These are phyloP conservation scores for Lacanobia wlatinum DNA, from an alignment of 2,888 invertebrate genomes.

Conservation along the genomic window DNA sequence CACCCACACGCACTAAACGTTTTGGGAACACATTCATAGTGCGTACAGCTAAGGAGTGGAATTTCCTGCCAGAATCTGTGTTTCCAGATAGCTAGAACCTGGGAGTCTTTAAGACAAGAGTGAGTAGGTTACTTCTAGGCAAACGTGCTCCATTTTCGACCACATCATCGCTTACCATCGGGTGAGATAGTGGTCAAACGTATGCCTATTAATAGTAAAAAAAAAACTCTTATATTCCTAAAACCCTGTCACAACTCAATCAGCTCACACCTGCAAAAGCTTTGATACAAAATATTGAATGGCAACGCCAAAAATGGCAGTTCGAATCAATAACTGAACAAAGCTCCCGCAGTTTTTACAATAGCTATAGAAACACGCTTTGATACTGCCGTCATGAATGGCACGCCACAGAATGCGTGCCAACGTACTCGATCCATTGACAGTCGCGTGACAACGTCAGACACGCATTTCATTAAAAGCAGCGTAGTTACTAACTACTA, in stretches of 20 bases:
- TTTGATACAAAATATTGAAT: constrained; percentile 13
- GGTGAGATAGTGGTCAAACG: no score
- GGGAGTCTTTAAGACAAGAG: no score
- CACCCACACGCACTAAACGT: no score
- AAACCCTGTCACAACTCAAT: neutral
- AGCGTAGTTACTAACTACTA: neutral
- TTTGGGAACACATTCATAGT: no score
- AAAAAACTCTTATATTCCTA: no score
- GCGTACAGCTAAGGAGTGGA: no score
- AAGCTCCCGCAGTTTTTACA: constrained; percentile 18
- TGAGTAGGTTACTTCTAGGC: no score
- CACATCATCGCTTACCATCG: no score
- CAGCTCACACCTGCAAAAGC: neutral
- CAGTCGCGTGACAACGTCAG: constrained; percentile 37
- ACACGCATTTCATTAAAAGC: constrained; percentile 30
- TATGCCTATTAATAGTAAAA: no score
- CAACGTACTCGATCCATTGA: constrained; percentile 35
- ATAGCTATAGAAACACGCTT: constrained; percentile 23
- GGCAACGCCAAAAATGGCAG: constrained; percentile 18
- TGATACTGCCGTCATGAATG: constrained; percentile 35
- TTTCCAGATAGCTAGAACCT: no score
- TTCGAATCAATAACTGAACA: constrained; percentile 44
- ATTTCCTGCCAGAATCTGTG: no score
- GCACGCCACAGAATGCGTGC: constrained; percentile 25
- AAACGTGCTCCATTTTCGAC: no score